A percentile compares a stretch with the other conserved stretches of the same genome.
These are phyloP conservation scores for Pantherophis alleghaniensis DNA, from an alignment of 2,797 vertebrate genomes.

Conservation along the genomic window DNA sequence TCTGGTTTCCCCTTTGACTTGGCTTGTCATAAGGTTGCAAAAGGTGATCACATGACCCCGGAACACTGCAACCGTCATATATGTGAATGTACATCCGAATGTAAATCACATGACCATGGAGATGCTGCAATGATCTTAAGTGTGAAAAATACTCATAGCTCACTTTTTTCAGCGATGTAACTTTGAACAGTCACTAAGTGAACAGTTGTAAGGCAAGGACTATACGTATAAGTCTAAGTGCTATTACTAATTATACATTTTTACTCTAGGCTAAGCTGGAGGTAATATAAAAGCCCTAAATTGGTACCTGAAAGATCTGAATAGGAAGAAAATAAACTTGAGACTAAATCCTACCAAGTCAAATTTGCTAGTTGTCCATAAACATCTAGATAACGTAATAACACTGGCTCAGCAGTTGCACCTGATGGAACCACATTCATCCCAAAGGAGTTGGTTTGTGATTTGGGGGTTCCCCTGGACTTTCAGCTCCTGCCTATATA, in stretches of 20 bases:
- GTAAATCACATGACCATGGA: too few relatives aligned
- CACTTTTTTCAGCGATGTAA: too few relatives aligned
- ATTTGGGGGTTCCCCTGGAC: not conserved
- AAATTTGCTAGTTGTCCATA: not conserved
- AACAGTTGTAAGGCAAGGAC: too few relatives aligned
- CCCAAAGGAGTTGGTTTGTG: not conserved
- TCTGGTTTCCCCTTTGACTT: too few relatives aligned
- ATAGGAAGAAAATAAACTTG: not conserved
- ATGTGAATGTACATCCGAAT: too few relatives aligned
- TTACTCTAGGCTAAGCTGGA: not conserved
- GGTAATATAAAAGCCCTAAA: not conserved
- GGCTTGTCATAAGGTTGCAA: too few relatives aligned
- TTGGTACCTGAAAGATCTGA: not conserved
- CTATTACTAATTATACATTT: not conserved
- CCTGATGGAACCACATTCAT: not conserved
- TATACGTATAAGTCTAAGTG: not conserved
- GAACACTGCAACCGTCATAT: too few relatives aligned
- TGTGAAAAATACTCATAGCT: too few relatives aligned
- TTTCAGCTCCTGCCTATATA: not conserved
- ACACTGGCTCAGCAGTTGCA: not conserved
- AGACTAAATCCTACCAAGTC: not conserved
- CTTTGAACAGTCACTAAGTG: too few relatives aligned
- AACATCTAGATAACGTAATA: not conserved
- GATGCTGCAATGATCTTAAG: too few relatives aligned
- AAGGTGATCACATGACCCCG: too few relatives aligned